phyloP scores from a whole-genome alignment of 2,797 vertebrate species.

The Phoeniculus purpureus region DNA sequence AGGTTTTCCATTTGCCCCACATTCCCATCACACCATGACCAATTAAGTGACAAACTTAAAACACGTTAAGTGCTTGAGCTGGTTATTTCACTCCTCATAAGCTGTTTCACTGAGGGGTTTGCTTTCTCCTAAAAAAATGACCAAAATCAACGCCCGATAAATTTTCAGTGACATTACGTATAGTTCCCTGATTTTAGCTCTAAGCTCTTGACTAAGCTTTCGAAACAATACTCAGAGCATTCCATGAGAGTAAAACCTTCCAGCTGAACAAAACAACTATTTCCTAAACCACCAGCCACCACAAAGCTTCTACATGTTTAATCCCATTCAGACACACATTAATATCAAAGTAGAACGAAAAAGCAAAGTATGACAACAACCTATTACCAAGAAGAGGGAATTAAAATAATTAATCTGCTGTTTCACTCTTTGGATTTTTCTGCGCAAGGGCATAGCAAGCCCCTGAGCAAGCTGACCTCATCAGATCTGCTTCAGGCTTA shows the following conservation, averaged over 20 bases:
- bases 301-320: neutral
- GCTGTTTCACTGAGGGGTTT: neutral
- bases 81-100: neutral
- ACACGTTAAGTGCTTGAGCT: neutral
- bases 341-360: slow-evolving; percentile 29
- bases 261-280: slow-evolving; percentile 1
- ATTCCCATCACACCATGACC: neutral
- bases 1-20: neutral
- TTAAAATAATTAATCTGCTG: neutral
- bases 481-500: neutral
- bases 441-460: neutral
- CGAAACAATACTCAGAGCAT: neutral
- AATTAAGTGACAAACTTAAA: neutral
- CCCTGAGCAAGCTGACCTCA: neutral
- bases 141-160: neutral
- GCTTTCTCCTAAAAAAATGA: neutral
- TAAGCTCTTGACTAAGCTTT: neutral
- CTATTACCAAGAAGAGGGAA: neutral
- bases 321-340: slow-evolving; percentile 19
- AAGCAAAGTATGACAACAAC: neutral
- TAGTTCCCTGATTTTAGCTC: neutral
- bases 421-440: neutral
- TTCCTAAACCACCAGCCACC: neutral
- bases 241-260: neutral
- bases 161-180: neutral